These are phyloP conservation scores for Pteronura brasiliensis DNA, from an alignment of 2,113 vertebrate genomes.

Conservation along the genomic window DNA sequence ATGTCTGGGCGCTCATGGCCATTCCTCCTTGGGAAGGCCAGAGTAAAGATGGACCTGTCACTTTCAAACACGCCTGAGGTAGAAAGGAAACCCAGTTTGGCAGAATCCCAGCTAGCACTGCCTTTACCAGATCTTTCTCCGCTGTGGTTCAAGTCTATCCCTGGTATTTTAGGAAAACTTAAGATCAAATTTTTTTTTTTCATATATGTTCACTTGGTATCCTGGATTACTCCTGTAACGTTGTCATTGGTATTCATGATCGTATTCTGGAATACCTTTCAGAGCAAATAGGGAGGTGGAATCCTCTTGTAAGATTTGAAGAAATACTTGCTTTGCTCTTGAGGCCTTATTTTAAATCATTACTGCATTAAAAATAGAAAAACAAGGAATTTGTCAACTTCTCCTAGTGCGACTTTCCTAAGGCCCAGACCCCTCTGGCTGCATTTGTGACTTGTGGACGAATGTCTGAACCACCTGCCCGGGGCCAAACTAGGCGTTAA, in stretches of 20 bases:
- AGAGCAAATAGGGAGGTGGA: neutral
- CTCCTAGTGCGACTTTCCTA: neutral
- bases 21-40: neutral
- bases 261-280: conserved; percentile 24
- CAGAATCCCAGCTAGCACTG: neutral
- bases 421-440: neutral
- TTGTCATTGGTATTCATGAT: neutral
- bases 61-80: neutral
- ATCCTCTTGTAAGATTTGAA: neutral
- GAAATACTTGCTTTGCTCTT: conserved; percentile 1
- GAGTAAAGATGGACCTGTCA: neutral
- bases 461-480: conserved; percentile 7
- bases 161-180: neutral
- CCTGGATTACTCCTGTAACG: neutral
- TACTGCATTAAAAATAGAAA: conserved; percentile 2
- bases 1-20: neutral
- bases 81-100: neutral
- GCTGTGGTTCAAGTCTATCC: neutral
- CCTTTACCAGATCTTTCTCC: neutral
- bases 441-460: neutral
- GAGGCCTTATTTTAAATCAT: conserved; percentile 20
- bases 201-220: neutral
- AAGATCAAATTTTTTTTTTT: neutral
- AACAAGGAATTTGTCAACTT: neutral
- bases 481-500: neutral